Conservation (phyloP, 2,888 invertebrate genomes). For the Ctena decussata region DNA sequence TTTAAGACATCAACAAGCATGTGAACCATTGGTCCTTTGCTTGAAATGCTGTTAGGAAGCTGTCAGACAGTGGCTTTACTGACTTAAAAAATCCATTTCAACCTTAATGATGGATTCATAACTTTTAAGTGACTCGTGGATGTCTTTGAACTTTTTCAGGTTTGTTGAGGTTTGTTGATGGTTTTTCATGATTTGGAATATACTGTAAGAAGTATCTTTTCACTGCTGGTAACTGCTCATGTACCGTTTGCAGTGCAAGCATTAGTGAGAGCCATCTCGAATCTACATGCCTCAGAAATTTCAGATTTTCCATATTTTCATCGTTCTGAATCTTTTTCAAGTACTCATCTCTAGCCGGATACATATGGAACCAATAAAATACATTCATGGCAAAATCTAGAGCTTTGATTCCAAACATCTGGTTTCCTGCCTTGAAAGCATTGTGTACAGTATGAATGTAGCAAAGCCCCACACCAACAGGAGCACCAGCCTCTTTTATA, state of each 20-base stretch:
- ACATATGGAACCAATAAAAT: constrained; percentile 18
- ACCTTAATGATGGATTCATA: neutral
- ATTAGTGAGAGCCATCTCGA: constrained; percentile 20
- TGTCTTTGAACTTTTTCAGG: constrained; percentile 33
- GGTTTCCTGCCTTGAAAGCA: constrained; percentile 24
- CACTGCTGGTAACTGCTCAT: constrained; percentile 24
- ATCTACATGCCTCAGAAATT: constrained; percentile 22
- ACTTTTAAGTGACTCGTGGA: neutral
- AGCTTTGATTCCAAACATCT: constrained; percentile 13
- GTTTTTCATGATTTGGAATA: constrained; percentile 29
- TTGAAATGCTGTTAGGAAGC: neutral
- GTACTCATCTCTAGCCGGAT: constrained; percentile 26
- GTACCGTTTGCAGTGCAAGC: constrained; percentile 17
- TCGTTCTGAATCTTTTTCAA: constrained; percentile 6
- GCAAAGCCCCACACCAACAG: constrained; percentile 21
- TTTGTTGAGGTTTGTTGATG: constrained; percentile 14
- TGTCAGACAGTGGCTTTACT: neutral
- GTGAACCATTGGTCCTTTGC: constrained; percentile 22
- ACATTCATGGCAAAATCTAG: constrained; percentile 25
- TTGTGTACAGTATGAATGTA: constrained; percentile 26
- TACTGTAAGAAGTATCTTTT: constrained; percentile 20
- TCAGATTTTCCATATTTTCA: constrained; percentile 23
- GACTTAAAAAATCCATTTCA: neutral
- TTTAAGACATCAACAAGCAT: neutral
- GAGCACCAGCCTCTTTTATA: constrained; percentile 14